These are phyloP conservation scores for Bombus polaris DNA, from an alignment of 1,140 invertebrate genomes.

Conservation along the genomic window DNA sequence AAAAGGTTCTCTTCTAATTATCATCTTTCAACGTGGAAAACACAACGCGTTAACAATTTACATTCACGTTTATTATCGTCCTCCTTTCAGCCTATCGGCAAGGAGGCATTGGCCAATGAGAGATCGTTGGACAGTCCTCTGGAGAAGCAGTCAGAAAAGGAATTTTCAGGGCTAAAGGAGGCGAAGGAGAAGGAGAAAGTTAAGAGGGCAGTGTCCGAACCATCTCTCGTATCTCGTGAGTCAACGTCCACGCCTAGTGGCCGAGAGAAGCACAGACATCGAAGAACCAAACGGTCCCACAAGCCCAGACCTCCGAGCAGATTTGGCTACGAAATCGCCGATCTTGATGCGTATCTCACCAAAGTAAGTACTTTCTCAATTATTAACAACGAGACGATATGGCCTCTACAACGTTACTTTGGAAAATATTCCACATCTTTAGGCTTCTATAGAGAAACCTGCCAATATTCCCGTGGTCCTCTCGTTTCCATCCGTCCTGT, in stretches of 20 bases:
- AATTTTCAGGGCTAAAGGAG: slow-evolving; percentile 50
- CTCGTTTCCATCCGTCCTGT: slow-evolving; percentile 88
- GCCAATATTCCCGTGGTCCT: slow-evolving; percentile 92
- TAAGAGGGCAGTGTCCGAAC: slow-evolving; percentile 75
- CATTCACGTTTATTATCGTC: background rate
- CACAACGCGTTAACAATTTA: background rate
- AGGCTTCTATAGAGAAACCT: slow-evolving; percentile 88
- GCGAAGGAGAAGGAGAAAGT: slow-evolving; percentile 69
- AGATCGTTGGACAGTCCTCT: slow-evolving; percentile 40
- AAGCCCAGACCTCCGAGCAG: slow-evolving; percentile 69
- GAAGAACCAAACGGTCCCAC: slow-evolving; percentile 71
- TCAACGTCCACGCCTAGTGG: slow-evolving; percentile 61
- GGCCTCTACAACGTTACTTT: background rate
- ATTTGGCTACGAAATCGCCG: slow-evolving; percentile 89
- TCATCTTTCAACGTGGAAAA: background rate
- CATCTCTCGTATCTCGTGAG: slow-evolving; percentile 70
- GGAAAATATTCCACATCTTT: slow-evolving; percentile 62
- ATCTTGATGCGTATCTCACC: slow-evolving; percentile 88
- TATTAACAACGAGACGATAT: background rate
- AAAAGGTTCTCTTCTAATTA: slow-evolving; percentile 19
- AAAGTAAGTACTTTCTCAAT: slow-evolving; percentile 85
- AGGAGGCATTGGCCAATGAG: slow-evolving; percentile 53
- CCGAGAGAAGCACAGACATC: slow-evolving; percentile 70
- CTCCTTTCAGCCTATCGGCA: slow-evolving; percentile 41
- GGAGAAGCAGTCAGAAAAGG: slow-evolving; percentile 61